A percentile compares a stretch with the other conserved stretches of the same genome.
These are phyloP conservation scores for Eilema caniola DNA, from an alignment of 2,888 invertebrate species.

Conservation along the genomic window DNA sequence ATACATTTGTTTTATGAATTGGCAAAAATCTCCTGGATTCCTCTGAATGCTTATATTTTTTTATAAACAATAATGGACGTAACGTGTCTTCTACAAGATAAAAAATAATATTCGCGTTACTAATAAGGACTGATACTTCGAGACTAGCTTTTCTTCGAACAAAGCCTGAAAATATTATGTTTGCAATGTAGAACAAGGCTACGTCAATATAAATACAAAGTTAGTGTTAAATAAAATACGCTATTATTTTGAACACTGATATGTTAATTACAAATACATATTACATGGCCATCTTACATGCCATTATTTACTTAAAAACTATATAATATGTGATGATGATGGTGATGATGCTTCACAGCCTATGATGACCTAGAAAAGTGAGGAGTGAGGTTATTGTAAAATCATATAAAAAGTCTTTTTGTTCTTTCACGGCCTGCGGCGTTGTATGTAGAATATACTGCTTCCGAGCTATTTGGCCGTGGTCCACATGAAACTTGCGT, in stretches of 20 bases:
- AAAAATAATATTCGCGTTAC: constrained; percentile 27
- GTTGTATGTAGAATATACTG: too few relatives aligned
- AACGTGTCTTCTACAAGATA: constrained; percentile 18
- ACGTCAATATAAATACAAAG: constrained; percentile 45
- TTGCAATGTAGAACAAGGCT: constrained; percentile 57
- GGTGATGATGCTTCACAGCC: too few relatives aligned
- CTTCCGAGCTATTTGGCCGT: too few relatives aligned
- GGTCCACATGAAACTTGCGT: too few relatives aligned
- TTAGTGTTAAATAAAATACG: constrained; percentile 4
- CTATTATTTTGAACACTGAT: constrained; percentile 39
- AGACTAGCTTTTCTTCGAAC: constrained; percentile 45
- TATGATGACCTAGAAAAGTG: not conserved
- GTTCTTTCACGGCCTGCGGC: too few relatives aligned
- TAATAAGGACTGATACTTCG: constrained; percentile 28
- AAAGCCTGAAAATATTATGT: constrained; percentile 49
- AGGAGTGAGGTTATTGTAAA: not conserved
- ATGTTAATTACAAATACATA: constrained; percentile 6
- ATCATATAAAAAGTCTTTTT: too few relatives aligned
- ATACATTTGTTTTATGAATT: constrained; percentile 28
- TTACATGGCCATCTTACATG: not conserved
- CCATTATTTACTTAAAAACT: not conserved
- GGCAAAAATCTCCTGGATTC: constrained; percentile 11
- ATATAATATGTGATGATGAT: too few relatives aligned
- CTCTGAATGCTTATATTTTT: not conserved
- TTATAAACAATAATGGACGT: too few relatives aligned